A percentile compares a stretch with the other conserved stretches of the same genome.
Evolutionary conservation across 2,113 vertebrate species (phyloP).

Genomic region (Tetraodon nigroviridis): DNA sequence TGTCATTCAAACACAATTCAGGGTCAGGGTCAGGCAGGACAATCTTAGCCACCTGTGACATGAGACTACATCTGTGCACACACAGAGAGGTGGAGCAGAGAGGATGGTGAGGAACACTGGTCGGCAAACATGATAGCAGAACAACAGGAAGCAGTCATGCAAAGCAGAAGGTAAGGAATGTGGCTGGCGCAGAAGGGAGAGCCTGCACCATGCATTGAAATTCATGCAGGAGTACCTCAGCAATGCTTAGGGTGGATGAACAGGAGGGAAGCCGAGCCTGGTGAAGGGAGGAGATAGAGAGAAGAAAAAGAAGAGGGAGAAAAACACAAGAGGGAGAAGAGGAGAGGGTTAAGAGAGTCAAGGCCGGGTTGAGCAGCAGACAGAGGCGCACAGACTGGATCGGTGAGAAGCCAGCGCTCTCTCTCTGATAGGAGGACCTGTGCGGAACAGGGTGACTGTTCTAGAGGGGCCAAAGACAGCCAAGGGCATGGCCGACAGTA

Average conservation of each 20-base stretch:
- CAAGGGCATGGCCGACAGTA: conserved; percentile 53
- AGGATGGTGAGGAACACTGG: conserved; percentile 25
- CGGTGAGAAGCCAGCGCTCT: conserved; percentile 44
- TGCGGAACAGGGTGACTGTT: conserved; percentile 49
- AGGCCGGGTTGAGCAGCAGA: conserved; percentile 53
- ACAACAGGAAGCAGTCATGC: conserved; percentile 73
- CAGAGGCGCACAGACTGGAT: conserved; percentile 64
- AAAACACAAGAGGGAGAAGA: conserved; percentile 62
- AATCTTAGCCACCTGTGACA: conserved; percentile 8
- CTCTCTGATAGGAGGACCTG: conserved; percentile 60
- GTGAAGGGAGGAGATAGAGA: conserved; percentile 77
- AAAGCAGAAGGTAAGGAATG: conserved; percentile 70
- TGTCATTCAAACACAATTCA: conserved; percentile 55
- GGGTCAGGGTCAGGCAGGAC: conserved; percentile 35
- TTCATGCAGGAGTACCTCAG: conserved; percentile 98
- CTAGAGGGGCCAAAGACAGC: conserved; percentile 56
- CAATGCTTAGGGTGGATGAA: conserved; percentile 99
- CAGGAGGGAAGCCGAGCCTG: conserved; percentile 99
- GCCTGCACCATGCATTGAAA: conserved; percentile 68
- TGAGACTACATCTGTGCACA: conserved; percentile 3
- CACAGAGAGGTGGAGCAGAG: conserved; percentile 25
- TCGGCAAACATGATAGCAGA: conserved; percentile 22
- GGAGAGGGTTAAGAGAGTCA: conserved; percentile 73
- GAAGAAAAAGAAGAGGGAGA: conserved; percentile 62
- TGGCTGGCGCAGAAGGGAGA: conserved; percentile 63